phyloP scores from a whole-genome alignment of 2,113 vertebrate species.

The Cacatua alba region DNA sequence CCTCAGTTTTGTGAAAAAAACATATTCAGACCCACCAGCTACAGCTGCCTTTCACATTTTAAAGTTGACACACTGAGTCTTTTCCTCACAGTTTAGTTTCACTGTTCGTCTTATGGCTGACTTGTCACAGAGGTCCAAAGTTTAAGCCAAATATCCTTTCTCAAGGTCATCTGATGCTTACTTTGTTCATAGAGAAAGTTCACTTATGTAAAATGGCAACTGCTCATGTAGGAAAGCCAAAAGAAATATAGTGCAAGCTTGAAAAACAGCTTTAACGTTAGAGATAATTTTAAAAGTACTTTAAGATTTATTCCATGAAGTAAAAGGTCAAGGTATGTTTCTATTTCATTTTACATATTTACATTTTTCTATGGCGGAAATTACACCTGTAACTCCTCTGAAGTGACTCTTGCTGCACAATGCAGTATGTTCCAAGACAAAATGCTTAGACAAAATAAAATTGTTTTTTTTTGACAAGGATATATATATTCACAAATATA shows the following conservation, averaged over 20 bases:
- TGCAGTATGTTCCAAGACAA: neutral
- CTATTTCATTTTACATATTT: neutral
- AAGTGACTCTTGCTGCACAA: neutral
- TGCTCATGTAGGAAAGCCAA: neutral
- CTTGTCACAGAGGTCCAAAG: neutral
- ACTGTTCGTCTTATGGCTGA: neutral
- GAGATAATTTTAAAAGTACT: neutral
- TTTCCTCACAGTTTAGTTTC: neutral
- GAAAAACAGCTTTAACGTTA: neutral
- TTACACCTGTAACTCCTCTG: neutral
- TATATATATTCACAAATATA: neutral
- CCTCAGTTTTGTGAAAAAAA: neutral
- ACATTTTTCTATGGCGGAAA: neutral
- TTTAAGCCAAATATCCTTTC: neutral
- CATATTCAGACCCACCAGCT: neutral
- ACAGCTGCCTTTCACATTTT: neutral
- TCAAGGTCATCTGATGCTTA: neutral
- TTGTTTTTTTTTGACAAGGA: neutral
- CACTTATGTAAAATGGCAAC: neutral
- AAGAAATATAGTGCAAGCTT: neutral
- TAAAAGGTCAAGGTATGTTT: neutral
- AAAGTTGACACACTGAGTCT: neutral
- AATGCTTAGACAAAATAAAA: neutral
- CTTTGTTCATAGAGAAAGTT: neutral
- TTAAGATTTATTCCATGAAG: neutral